These are phyloP conservation scores for Epinephelus cyanopodus DNA, from an alignment of 2,113 vertebrate genomes.

Conservation along the genomic window DNA sequence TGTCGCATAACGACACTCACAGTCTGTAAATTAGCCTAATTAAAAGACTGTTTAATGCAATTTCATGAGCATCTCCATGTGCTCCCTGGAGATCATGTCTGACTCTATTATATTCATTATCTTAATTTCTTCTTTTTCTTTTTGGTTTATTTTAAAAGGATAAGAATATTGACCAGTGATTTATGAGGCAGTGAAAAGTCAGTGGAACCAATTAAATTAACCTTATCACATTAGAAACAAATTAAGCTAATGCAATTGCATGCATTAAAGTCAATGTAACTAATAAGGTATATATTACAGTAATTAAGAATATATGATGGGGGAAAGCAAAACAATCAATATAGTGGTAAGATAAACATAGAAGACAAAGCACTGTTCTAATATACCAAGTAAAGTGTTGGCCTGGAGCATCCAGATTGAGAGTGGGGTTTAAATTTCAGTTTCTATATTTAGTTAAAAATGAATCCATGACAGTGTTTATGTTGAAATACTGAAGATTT, in stretches of 20 bases:
- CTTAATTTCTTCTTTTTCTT: neutral
- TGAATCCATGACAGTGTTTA: neutral
- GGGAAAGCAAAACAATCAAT: neutral
- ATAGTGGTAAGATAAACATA: neutral
- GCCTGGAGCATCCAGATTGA: neutral
- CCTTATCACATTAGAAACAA: neutral
- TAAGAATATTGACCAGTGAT: neutral
- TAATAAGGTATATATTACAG: neutral
- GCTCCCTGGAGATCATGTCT: neutral
- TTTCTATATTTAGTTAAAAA: neutral
- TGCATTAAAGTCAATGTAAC: neutral
- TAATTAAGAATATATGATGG: neutral
- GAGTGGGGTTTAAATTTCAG: neutral
- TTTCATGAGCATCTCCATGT: too few relatives aligned
- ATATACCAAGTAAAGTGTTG: neutral
- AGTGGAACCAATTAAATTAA: neutral
- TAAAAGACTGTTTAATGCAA: too few relatives aligned
- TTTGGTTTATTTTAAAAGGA: neutral
- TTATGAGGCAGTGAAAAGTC: neutral
- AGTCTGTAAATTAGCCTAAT: neutral
- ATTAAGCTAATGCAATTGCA: neutral
- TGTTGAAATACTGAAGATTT: neutral
- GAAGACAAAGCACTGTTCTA: neutral
- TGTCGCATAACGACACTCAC: neutral
- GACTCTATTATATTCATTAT: neutral